These are phyloP conservation scores for Zeugodacus cucurbitae DNA, from an alignment of 1,140 invertebrate species.

Conservation along the genomic window DNA sequence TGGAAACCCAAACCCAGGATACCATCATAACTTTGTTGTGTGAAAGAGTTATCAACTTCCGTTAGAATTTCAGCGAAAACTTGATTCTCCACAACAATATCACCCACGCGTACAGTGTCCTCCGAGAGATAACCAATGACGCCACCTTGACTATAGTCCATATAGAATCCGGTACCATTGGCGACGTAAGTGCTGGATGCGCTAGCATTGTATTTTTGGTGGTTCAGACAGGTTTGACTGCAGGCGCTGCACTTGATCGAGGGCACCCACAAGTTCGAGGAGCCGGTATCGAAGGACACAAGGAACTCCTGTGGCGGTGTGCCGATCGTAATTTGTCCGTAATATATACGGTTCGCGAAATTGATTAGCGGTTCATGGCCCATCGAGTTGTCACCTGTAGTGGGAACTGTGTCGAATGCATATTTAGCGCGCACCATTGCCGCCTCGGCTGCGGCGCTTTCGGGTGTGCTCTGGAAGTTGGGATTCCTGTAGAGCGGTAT, in stretches of 20 bases:
- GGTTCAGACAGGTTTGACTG: conserved; percentile 87
- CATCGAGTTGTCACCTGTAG: too few relatives aligned
- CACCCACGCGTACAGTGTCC: conserved; percentile 80
- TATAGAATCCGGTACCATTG: conserved; percentile 92
- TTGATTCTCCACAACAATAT: conserved; percentile 78
- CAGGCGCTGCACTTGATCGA: conserved; percentile 87
- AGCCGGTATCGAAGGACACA: conserved; percentile 98
- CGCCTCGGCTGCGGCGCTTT: too few relatives aligned
- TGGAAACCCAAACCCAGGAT: conserved; percentile 93
- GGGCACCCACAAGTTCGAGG: conserved; percentile 99
- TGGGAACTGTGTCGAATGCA: too few relatives aligned
- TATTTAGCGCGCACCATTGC: too few relatives aligned
- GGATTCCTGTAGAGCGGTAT: too few relatives aligned
- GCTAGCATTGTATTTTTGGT: conserved; percentile 63
- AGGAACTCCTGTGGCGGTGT: conserved; percentile 92
- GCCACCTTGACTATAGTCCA: conserved; percentile 95
- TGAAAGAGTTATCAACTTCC: conserved; percentile 83
- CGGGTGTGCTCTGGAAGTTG: too few relatives aligned
- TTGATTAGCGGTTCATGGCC: conserved; percentile 78
- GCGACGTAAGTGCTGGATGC: conserved; percentile 53
- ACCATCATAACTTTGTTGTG: conserved; percentile 96
- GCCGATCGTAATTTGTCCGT: conserved; percentile 91
- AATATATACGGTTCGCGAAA: conserved; percentile 97
- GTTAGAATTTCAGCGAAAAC: conserved; percentile 96
- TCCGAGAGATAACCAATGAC: conserved; percentile 93